A percentile compares a stretch with the other conserved stretches of the same genome.
Conservation (phyloP, 2,888 invertebrate species). For the Perizoma affinitatum region DNA sequence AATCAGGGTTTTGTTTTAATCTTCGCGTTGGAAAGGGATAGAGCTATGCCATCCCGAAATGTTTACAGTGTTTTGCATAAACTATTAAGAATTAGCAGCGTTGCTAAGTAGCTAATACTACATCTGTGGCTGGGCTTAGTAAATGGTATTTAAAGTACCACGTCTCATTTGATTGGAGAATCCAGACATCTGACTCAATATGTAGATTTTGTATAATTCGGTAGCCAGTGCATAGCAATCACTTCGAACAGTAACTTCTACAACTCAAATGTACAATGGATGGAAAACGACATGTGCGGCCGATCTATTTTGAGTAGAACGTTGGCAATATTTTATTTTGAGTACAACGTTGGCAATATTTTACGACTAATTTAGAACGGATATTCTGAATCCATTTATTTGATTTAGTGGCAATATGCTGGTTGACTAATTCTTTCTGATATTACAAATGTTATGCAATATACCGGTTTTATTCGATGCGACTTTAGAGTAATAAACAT, state of each 20-base stretch:
- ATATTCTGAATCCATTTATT: conserved; percentile 28
- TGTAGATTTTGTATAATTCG: too few relatives aligned
- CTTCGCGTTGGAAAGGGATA: conserved; percentile 41
- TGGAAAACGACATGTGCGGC: conserved; percentile 46
- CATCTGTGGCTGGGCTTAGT: background rate
- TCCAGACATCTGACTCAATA: too few relatives aligned
- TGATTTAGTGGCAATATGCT: conserved; percentile 24
- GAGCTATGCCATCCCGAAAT: conserved; percentile 47
- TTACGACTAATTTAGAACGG: conserved; percentile 31
- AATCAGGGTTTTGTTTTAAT: conserved; percentile 79
- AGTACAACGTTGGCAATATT: conserved; percentile 23
- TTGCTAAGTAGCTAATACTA: conserved; percentile 27
- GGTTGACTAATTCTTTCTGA: conserved; percentile 21
- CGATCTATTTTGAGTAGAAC: conserved; percentile 28
- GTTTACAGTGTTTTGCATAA: conserved; percentile 74
- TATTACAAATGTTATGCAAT: background rate
- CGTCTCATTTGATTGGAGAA: background rate
- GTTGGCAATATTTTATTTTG: conserved; percentile 31
- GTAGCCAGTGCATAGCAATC: too few relatives aligned
- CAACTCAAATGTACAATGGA: conserved; percentile 42
- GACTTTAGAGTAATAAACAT: too few relatives aligned
- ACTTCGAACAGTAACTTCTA: too few relatives aligned
- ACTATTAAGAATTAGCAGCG: conserved; percentile 78
- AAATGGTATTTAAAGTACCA: background rate
- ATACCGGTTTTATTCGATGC: too few relatives aligned